phyloP scores from a whole-genome alignment of 2,797 vertebrate genomes.

The Botia kubotai region DNA sequence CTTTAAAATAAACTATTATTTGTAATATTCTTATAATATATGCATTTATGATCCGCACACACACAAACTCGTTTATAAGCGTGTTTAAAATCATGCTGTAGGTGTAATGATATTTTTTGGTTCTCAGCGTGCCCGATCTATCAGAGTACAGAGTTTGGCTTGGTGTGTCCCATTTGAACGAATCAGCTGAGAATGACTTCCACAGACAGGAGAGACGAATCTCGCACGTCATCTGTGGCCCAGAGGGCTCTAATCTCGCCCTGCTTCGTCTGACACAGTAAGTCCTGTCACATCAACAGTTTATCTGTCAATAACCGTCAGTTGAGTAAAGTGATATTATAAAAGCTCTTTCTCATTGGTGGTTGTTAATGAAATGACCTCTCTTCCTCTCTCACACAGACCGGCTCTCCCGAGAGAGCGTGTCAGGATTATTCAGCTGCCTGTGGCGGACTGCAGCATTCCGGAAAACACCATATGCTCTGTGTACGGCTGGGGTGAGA shows the following conservation, averaged over 20 bases:
- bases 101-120: neutral
- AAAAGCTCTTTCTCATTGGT: constrained; percentile 11
- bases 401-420: constrained; percentile 86
- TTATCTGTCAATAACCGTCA: neutral
- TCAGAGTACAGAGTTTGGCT: constrained; percentile 93
- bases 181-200: constrained; percentile 79
- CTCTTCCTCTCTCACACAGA: constrained; percentile 74
- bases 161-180: constrained; percentile 88
- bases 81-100: too few relatives aligned
- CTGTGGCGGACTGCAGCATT: constrained; percentile 92
- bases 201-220: constrained; percentile 89
- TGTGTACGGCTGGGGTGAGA: constrained; percentile 97
- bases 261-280: constrained; percentile 90
- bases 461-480: constrained; percentile 89
- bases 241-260: constrained; percentile 89
- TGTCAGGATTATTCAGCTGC: constrained; percentile 89
- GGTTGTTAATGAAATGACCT: constrained; percentile 75
- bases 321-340: neutral
- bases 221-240: constrained; percentile 92
- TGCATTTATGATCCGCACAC: neutral
- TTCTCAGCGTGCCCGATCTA: constrained; percentile 86
- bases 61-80: neutral
- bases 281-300: constrained; percentile 57
- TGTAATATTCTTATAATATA: constrained; percentile 1
- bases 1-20: constrained; percentile 2